Evolutionary conservation across 2,797 vertebrate genomes (phyloP), one percentile per base, ranked within the genome.

Genomic region (Clarias platycephalus): DNA sequence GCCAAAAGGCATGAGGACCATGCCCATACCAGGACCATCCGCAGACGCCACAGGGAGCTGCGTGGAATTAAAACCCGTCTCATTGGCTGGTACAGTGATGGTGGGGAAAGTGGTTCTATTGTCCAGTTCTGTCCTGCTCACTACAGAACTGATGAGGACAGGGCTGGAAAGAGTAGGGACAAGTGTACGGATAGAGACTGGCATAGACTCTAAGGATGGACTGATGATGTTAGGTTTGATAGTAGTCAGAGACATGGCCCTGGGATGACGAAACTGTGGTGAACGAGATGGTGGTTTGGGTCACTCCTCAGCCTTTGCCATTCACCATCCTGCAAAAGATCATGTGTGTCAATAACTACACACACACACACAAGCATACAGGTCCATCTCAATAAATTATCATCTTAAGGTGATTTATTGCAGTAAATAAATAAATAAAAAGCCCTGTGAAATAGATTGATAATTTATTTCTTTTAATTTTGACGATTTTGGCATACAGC

Each of bases 1-100:
- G 78, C 97, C 97, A 26, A 99, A 97, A 60, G 97, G 97, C 13
- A 99, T 91, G 2, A 99, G 95, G 92, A 97, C 94, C 88, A 97
- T 96, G 85, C 96, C 96, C 94, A 97, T 93, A 26, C 95, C 87
- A 0, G 96, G 90, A 2, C 95, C 90, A 60, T 94, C 92, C 8
- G 90, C 91, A 75, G 92, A 88, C 40, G 92, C 84, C 58, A 96
- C 94, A 15, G 96, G 95, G 77, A 96, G 93, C 75, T 95, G 91
- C 60, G 97, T 98, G 92, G 95, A 92, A 81, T 98, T 99, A 92
- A 97, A 95, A 82, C 90, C 89, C 34, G 94, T 94, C 89, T 95
- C 95, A 40, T 97, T 96, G 44, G 94, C 91, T 57, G 95, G 94
- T 86, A 93, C 86, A 6, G 93, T 93, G 81, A 94, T 89, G 87